These are phyloP conservation scores for Gastracanthus pulcherrimus DNA, from an alignment of 2,888 invertebrate species.

Conservation along the genomic window DNA sequence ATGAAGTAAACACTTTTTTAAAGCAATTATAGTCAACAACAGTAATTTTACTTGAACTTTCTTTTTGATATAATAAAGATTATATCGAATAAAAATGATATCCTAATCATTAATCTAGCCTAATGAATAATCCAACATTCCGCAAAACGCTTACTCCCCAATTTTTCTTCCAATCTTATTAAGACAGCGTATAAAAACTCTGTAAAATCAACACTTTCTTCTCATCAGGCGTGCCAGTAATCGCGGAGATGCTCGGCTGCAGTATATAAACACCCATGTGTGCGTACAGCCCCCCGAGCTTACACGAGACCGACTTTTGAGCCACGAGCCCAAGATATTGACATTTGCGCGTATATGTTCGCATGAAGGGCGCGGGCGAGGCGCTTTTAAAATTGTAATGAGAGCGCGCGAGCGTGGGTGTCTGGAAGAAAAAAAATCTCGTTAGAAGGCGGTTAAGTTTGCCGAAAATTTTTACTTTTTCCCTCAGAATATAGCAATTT, in stretches of 20 bases:
- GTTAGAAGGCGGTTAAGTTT: constrained; percentile 39
- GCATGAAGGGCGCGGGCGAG: not conserved
- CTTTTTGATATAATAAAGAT: too few relatives aligned
- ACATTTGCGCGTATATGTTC: not conserved
- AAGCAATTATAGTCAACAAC: too few relatives aligned
- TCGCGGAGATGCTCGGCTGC: not conserved
- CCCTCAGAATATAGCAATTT: not conserved
- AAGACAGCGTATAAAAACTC: too few relatives aligned
- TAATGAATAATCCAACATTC: too few relatives aligned
- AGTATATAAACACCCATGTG: too few relatives aligned
- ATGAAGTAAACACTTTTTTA: too few relatives aligned
- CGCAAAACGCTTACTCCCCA: too few relatives aligned
- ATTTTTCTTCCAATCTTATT: not conserved
- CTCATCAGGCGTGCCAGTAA: not conserved
- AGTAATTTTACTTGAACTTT: too few relatives aligned
- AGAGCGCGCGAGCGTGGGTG: not conserved
- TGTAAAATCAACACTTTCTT: not conserved
- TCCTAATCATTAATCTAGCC: too few relatives aligned
- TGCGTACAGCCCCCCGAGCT: too few relatives aligned
- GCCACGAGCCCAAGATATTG: constrained; percentile 47
- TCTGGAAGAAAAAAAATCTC: constrained; percentile 49
- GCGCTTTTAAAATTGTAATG: constrained; percentile 46
- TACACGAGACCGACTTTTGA: constrained; percentile 22
- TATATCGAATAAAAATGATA: too few relatives aligned
- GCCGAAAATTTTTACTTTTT: constrained; percentile 53